Base-by-base conservation (phyloP, 2,888 invertebrate genomes). In the Apeira syringaria region DNA sequence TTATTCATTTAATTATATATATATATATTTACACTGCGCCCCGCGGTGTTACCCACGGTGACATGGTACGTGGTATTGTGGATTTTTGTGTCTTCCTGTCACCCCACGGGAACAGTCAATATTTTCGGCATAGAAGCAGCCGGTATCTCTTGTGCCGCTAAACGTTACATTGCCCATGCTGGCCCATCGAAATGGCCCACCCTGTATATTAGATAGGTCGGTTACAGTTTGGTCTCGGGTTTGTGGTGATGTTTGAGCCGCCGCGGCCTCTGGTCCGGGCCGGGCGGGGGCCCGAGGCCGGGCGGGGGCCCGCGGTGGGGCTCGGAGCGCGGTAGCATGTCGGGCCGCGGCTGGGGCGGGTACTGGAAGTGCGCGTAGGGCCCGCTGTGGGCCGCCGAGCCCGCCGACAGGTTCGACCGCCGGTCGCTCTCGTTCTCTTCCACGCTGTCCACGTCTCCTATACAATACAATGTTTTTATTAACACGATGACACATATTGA, bases 401-500 rank as follows among this genome's bases (percentile, higher is more conserved):
- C 59, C 3, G 77, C 83, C 0, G 90, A 90, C 34, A 82, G 75
- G 67, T 85, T 79, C 0, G 89, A 89, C 13, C 84, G 84, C 2
- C 76, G 79, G 43, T 86, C 87, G 51, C 90, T 90, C 61, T 93
- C 92, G 66, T 93, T 93, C 55, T 96, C 96, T 56, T 96, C 96
- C 52, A 94, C 95, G 32, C 96, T 96, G 83, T 96, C 96, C 3
- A 96, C 96, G 75, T 96, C 96, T 43, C 94, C 94, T 94, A 71
- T n/a, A n/a, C n/a, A n/a, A n/a, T n/a, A n/a, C n/a, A n/a, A n/a
- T n/a, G n/a, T n/a, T n/a, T n/a, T n/a, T n/a, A n/a, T n/a, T n/a
- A n/a, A n/a, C n/a, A n/a, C n/a, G n/a, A n/a, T n/a, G n/a, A n/a
- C n/a, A n/a, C n/a, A n/a, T n/a, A n/a, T n/a, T n/a, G n/a, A n/a